These are phyloP conservation scores for Tetrapedia diversipes DNA, from an alignment of 2,888 invertebrate species.

Conservation along the genomic window DNA sequence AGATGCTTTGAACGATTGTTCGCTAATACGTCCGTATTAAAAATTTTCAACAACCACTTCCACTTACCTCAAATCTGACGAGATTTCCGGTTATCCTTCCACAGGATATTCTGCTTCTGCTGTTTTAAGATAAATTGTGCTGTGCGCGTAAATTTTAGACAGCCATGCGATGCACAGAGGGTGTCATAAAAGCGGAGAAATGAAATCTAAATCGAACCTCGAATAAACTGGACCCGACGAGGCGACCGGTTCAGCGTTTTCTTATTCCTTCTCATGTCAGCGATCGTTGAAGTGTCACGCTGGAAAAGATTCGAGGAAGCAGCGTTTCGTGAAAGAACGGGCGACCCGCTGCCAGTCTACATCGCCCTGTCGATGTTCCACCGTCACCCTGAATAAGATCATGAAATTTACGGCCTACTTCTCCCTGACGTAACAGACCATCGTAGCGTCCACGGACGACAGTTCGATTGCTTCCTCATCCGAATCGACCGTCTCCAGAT, in stretches of 20 bases:
- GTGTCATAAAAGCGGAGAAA: constrained; percentile 1
- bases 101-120: no score
- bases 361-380: constrained; percentile 36
- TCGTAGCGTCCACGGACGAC: constrained; percentile 49
- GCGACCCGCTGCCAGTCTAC: constrained; percentile 42
- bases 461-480: constrained; percentile 67
- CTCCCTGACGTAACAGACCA: constrained; percentile 47
- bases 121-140: no score
- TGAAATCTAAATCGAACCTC: constrained; percentile 33
- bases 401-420: constrained; percentile 71
- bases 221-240: constrained; percentile 46
- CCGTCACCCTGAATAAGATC: constrained; percentile 65
- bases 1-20: no score
- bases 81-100: no score
- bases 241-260: constrained; percentile 39
- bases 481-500: constrained; percentile 35
- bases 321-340: constrained; percentile 55
- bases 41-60: no score
- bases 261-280: constrained; percentile 44
- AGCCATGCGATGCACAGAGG: not conserved
- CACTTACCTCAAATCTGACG: no score
- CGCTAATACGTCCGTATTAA: no score
- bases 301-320: constrained; percentile 42
- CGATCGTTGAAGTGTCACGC: constrained; percentile 45
- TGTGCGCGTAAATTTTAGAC: no score